phyloP scores from a whole-genome alignment of 2,113 vertebrate genomes.

The Podilymbus podiceps region DNA sequence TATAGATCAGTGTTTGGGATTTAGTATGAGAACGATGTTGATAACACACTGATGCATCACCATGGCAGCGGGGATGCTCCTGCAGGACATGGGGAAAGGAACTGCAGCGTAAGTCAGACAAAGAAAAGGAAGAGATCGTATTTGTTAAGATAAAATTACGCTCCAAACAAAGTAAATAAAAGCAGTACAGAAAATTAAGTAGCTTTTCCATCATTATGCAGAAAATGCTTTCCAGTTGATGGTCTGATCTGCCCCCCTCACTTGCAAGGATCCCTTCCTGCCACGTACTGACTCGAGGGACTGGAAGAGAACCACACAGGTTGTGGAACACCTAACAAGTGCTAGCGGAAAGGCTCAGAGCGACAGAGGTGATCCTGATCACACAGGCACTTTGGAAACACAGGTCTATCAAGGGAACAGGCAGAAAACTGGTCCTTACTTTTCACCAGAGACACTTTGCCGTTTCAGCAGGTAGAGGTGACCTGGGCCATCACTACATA shows the following conservation, averaged over 20 bases:
- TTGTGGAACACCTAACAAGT: neutral
- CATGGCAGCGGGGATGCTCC: neutral
- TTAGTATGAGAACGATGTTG: no score
- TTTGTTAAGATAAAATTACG: neutral
- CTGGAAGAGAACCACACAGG: accelerated
- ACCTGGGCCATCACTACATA: neutral
- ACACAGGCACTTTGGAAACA: neutral
- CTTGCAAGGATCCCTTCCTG: neutral
- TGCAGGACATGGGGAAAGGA: neutral
- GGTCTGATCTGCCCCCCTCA: no score
- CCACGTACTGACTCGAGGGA: accelerated
- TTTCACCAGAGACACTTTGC: neutral
- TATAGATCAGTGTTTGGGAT: no score
- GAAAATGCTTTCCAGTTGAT: neutral
- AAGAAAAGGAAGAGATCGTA: neutral
- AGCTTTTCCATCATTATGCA: neutral
- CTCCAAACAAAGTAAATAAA: neutral
- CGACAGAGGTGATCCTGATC: neutral
- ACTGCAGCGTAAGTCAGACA: neutral
- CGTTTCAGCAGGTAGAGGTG: neutral
- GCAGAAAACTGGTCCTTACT: neutral
- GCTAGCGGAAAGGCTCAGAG: neutral
- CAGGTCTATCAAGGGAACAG: neutral
- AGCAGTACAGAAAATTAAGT: neutral
- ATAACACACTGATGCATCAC: no score